Conservation (phyloP, 2,113 vertebrate genomes). For the Thunnus thynnus region DNA sequence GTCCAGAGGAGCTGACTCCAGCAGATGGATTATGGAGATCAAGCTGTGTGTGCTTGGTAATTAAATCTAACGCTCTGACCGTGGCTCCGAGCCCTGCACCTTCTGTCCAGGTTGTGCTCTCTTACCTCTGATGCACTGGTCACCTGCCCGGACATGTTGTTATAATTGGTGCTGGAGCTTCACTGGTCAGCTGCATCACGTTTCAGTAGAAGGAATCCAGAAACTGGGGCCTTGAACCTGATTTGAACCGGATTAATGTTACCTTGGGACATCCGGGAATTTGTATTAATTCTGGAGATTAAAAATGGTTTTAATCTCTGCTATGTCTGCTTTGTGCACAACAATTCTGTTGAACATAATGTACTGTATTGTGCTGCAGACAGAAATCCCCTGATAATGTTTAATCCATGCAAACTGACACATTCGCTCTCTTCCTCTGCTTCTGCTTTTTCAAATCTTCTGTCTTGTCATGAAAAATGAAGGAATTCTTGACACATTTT, state of each 20-base stretch:
- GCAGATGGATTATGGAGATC: slow-evolving; percentile 80
- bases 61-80: slow-evolving; percentile 74
- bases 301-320: slow-evolving; percentile 6
- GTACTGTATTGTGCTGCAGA: neutral
- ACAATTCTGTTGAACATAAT: neutral
- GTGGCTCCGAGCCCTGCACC: slow-evolving; percentile 64
- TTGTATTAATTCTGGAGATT: neutral
- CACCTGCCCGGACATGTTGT: slow-evolving; percentile 42
- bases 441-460: neutral
- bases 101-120: slow-evolving; percentile 68
- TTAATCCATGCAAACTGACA: slow-evolving; percentile 13
- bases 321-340: neutral
- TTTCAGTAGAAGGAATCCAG: neutral
- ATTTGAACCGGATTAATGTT: slow-evolving; percentile 9
- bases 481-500: neutral
- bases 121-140: slow-evolving; percentile 49
- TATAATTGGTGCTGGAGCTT: slow-evolving; percentile 55
- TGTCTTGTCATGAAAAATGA: neutral
- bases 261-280: neutral
- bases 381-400: slow-evolving; percentile 13
- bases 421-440: neutral
- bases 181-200: slow-evolving; percentile 39
- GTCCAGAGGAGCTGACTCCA: slow-evolving; percentile 68
- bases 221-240: neutral
- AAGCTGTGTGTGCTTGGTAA: slow-evolving; percentile 76